Conservation (phyloP, 1,140 invertebrate genomes). For the Cyclina sinensis region DNA sequence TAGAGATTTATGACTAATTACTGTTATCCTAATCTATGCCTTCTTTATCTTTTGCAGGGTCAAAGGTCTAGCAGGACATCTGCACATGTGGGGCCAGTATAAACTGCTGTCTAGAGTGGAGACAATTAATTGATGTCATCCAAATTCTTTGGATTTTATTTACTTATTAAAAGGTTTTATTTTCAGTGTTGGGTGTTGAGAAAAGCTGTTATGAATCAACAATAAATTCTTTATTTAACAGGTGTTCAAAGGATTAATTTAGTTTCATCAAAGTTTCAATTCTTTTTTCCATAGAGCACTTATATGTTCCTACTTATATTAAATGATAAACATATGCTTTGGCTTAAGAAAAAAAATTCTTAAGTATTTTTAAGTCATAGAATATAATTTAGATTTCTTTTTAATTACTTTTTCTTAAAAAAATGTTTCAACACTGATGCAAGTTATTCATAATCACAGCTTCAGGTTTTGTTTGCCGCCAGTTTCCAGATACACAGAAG, state of each 20-base stretch:
- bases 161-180: background rate
- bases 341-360: too few relatives aligned
- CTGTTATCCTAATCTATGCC: background rate
- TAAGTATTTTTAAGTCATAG: too few relatives aligned
- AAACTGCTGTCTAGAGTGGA: background rate
- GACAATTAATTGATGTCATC: background rate
- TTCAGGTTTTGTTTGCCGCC: background rate
- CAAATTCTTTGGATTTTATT: slow-evolving; percentile 8
- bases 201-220: too few relatives aligned
- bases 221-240: background rate
- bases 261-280: too few relatives aligned
- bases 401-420: too few relatives aligned
- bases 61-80: background rate
- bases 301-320: too few relatives aligned
- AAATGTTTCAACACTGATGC: too few relatives aligned
- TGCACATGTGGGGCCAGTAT: background rate
- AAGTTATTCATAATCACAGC: too few relatives aligned
- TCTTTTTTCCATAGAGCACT: too few relatives aligned
- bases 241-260: background rate
- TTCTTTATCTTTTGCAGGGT: slow-evolving; percentile 52
- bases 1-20: background rate
- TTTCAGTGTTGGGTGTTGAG: too few relatives aligned
- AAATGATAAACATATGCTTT: too few relatives aligned
- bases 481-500: background rate
- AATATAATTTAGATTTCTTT: too few relatives aligned